Conservation (phyloP, 1,140 invertebrate species). For the Eulimnadia texana region DNA sequence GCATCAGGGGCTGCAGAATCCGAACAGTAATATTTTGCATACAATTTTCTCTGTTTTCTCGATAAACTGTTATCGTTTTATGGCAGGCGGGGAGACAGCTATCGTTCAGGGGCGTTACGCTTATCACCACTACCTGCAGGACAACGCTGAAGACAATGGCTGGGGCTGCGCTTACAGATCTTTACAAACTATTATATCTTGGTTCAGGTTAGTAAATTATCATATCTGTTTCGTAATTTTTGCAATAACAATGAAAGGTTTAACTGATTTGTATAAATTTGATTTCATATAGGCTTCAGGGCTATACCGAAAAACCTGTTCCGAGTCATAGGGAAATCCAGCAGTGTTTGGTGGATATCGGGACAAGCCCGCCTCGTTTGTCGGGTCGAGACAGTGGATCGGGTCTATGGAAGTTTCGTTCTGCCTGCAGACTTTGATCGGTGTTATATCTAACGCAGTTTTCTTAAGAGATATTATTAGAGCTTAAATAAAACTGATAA, state of each 20-base stretch:
- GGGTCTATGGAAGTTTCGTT: conserved; percentile 94
- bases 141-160: conserved; percentile 84
- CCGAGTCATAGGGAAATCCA: conserved; percentile 84
- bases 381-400: conserved; percentile 91
- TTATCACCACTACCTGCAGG: conserved; percentile 96
- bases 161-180: conserved; percentile 99
- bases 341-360: conserved; percentile 72
- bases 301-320: conserved; percentile 65
- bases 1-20: conserved; percentile 42
- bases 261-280: neutral
- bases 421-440: conserved; percentile 62
- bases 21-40: conserved; percentile 37
- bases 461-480: neutral
- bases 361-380: conserved; percentile 81
- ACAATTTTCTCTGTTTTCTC: neutral
- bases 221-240: neutral
- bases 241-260: neutral
- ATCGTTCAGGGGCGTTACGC: conserved; percentile 72
- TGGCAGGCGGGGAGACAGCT: conserved; percentile 36
- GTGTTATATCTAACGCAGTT: conserved; percentile 23
- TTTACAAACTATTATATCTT: conserved; percentile 90
- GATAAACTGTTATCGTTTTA: conserved; percentile 23
- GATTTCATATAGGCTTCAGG: conserved; percentile 49
- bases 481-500: neutral
- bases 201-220: conserved; percentile 53